Conservation (phyloP, 2,113 vertebrate species). For the Dunckerocampus dactyliophorus region DNA sequence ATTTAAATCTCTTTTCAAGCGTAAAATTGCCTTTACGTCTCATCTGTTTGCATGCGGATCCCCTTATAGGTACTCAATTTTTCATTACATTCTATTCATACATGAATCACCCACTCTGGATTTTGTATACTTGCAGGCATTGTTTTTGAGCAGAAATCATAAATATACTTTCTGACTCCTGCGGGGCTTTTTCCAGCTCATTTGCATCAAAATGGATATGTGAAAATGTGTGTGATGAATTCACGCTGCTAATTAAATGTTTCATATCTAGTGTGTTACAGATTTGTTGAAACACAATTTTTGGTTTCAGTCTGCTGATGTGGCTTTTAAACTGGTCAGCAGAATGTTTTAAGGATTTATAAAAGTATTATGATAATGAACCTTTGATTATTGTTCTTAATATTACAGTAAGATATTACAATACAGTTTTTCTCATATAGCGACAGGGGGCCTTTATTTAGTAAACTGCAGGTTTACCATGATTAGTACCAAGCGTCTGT, state of each 20-base stretch:
- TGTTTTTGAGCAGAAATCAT: conserved; percentile 2
- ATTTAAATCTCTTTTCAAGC: background rate
- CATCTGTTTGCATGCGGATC: background rate
- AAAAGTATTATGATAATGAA: no score
- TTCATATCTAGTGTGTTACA: background rate
- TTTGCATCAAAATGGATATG: conserved; percentile 9
- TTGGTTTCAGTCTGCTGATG: background rate
- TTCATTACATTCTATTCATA: background rate
- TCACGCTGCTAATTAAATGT: background rate
- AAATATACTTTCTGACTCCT: background rate
- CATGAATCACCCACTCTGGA: background rate
- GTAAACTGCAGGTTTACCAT: no score
- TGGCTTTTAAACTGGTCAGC: no score
- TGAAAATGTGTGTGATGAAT: conserved; percentile 4
- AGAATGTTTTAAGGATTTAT: background rate
- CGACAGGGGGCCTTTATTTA: no score
- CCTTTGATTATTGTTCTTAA: no score
- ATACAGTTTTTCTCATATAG: no score
- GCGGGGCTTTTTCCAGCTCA: background rate
- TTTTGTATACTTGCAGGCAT: background rate
- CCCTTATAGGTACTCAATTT: no score
- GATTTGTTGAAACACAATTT: conserved; percentile 3
- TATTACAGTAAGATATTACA: no score
- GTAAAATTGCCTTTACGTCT: background rate
- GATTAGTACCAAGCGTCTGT: background rate